Base-by-base conservation (phyloP, 2,888 invertebrate genomes). In the Orthosia gothica region DNA sequence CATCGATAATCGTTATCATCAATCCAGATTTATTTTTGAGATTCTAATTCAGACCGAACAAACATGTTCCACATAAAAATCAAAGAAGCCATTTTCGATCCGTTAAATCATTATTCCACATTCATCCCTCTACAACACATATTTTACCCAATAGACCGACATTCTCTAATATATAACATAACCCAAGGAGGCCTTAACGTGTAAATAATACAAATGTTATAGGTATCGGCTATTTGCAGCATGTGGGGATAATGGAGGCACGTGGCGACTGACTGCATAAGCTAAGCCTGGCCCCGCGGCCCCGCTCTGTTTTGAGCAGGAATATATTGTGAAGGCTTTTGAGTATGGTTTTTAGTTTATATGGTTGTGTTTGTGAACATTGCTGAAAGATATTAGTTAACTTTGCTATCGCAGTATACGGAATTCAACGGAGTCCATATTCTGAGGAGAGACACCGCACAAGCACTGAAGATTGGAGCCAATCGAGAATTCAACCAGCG, bases 191-290 rank as follows among this genome's bases (percentile, higher is more conserved):
- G 58, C 63, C 40, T 49, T 71, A 85, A 80, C 85, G 85, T 82
- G 85, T 76, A 80, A 77, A 84, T 84, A 84, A 84, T 84, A 84
- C 80, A 74, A 84, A 84, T 85, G 66, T 64, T 75, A 71, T 85
- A 85, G 72, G 74, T 85, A 87, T 86, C 77, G 81, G 87, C 72
- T 79, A 80, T 83, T 78, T 70, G 76, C 72, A 77, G 79, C 87
- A 85, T 83, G 50, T 88, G 85, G 63, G 9, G 11, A 73, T 81
- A 88, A 88, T 85, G 84, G 69, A 26, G 73, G 84, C 82, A 81
- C 85, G 85, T 85, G 84, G 81, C 63, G 47, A 54, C 52, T 62
- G 70, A 74, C 70, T 81, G 79, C 74, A 81, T 79, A 74, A 80
- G 77, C 71, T 76, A 68, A 74, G 70, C 54, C 32, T 69, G 45